Evolutionary conservation across 1,140 invertebrate species (phyloP), one percentile per base, ranked within the genome.

Genomic region (Popillia japonica): DNA sequence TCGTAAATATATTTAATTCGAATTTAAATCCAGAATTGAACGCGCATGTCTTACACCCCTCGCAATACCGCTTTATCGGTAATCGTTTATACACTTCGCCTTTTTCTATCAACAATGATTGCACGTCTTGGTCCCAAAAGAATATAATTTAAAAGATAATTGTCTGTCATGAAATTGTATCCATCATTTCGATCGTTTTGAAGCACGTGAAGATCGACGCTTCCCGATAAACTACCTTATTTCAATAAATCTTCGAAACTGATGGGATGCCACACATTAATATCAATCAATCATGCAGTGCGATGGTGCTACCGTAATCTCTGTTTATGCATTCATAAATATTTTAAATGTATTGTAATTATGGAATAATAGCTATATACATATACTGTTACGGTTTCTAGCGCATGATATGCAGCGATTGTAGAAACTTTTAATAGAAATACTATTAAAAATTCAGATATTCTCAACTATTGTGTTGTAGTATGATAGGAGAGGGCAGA

Each of bases 261-360:
- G 72, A 40, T 41, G 72, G 34, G 72, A 41, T 41, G 27, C n/a
- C 72, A 34, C 14, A 40, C 72, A 74, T 74, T 41, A 41, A 74
- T 74, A 74, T 74, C 72, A 74, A 41, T 74, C 72, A 74, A 74
- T 74, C 72, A 74, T 74, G 72, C 72, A 20, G 22, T 74, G 72
- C 40, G 72, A 40, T 11, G 14, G 17, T 10, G 22, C 72, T 41
- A 14, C n/a, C 27, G n/a, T 41, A 74, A 74, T 74, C 40, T 74
- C n/a, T 74, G 17, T 74, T 74, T 74, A n/a, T 74, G 72, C 34
- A 74, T 74, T 74, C 41, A 41, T 40, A 27, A 14, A 68, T 68
- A 68, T 68, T 22, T 23, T 9, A 10, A 14, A 27, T 22, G 27
- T 22, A 27, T 55, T 55, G 6, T 68, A 68, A 68, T 68, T 68